Percentiles rank a stretch among this genome's conserved stretches.
Conservation (phyloP, 2,113 vertebrate species). For the Rhabdomys dilectus region DNA sequence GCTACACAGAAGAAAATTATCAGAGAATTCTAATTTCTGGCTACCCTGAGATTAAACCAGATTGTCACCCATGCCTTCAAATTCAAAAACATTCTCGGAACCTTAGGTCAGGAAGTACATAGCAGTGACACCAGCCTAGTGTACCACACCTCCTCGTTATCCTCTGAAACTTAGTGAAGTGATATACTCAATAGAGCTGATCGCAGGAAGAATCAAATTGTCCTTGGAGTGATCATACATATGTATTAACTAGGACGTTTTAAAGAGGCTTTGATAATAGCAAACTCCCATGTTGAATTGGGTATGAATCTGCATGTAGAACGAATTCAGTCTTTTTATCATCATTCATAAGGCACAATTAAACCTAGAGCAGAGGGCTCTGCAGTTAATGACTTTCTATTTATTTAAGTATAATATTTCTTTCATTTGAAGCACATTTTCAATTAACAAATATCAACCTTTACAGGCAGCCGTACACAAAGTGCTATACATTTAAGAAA, state of each 20-base stretch:
- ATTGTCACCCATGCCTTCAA: not conserved
- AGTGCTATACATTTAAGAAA: not conserved
- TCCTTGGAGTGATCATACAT: conserved; percentile 72
- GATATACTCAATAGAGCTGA: conserved; percentile 45
- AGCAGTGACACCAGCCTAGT: conserved; percentile 18
- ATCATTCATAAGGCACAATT: conserved; percentile 61
- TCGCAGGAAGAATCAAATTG: conserved; percentile 63
- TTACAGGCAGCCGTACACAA: not conserved
- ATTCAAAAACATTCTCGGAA: not conserved
- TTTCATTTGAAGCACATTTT: conserved; percentile 52
- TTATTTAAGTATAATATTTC: conserved; percentile 58
- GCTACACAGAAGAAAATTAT: not conserved
- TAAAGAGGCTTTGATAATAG: conserved; percentile 60
- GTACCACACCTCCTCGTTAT: conserved; percentile 59
- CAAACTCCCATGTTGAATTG: conserved; percentile 57
- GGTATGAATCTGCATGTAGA: conserved; percentile 55
- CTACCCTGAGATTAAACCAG: not conserved
- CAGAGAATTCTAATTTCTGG: not conserved
- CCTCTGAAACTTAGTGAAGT: conserved; percentile 63
- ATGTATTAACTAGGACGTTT: conserved; percentile 72
- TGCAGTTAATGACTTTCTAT: conserved; percentile 54
- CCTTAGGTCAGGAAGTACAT: not conserved
- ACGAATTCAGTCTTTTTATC: conserved; percentile 67
- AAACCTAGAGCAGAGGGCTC: conserved; percentile 56
- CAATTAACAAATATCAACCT: not conserved